Percentiles rank a stretch among this genome's conserved stretches.
These are phyloP conservation scores for Oxyura jamaicensis DNA, from an alignment of 2,113 vertebrate genomes.

Conservation along the genomic window DNA sequence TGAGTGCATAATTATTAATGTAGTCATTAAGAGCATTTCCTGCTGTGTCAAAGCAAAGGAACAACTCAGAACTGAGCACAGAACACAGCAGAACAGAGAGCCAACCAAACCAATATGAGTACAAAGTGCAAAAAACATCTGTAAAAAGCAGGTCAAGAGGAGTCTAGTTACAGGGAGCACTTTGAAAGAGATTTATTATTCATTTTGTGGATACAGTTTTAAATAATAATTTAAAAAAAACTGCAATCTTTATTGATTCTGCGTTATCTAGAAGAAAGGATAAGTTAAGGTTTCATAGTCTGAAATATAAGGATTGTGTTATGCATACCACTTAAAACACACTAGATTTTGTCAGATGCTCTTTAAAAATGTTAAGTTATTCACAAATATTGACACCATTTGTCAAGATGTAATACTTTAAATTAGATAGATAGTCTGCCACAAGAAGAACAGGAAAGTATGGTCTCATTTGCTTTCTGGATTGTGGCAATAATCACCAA, in stretches of 20 bases:
- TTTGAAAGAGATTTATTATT: not conserved
- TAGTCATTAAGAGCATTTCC: constrained; percentile 17
- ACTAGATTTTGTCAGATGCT: not conserved
- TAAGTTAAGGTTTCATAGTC: not conserved
- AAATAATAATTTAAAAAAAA: not conserved
- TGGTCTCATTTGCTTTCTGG: not conserved
- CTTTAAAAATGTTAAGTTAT: not conserved
- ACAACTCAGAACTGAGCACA: not conserved
- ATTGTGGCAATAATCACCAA: not conserved
- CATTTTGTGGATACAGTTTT: not conserved
- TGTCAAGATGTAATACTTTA: not conserved
- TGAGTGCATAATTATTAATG: not conserved
- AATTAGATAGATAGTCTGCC: not conserved
- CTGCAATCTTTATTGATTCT: not conserved
- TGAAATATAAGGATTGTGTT: not conserved
- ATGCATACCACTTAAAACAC: not conserved
- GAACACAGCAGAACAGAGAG: not conserved
- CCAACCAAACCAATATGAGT: not conserved
- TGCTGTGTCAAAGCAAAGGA: not conserved
- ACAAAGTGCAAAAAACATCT: not conserved
- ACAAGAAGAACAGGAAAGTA: not conserved
- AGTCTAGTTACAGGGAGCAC: not conserved
- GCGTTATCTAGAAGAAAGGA: not conserved
- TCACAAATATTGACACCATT: not conserved
- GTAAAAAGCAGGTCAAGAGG: not conserved